Conservation (phyloP, 2,113 vertebrate genomes). For the Caloenas nicobarica region DNA sequence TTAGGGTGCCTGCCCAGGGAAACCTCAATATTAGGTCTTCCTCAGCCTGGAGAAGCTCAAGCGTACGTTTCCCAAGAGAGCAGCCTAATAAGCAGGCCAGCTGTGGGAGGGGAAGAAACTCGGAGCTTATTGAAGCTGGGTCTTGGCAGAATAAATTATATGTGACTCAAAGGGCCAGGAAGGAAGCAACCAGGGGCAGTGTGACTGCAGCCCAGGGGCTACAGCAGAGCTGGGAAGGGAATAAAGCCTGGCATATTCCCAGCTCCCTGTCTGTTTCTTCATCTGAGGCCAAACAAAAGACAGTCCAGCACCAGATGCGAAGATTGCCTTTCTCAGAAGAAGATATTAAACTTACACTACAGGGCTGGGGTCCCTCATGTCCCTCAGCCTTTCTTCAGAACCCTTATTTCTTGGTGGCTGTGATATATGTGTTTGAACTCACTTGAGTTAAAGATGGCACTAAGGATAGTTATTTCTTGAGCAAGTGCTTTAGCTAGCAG, state of each 20-base stretch:
- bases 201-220: not conserved
- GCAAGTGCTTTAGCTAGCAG: not conserved
- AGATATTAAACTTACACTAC: not conserved
- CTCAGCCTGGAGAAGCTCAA: not conserved
- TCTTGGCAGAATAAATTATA: not conserved
- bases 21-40: not conserved
- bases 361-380: not conserved
- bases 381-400: not conserved
- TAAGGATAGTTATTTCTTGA: not conserved
- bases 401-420: not conserved
- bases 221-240: not conserved
- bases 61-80: not conserved
- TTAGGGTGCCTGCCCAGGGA: not conserved
- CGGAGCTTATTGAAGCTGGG: not conserved
- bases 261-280: not conserved
- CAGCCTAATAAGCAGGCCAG: not conserved
- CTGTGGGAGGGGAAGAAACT: conserved; percentile 4
- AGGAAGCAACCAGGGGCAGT: not conserved
- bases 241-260: not conserved
- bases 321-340: not conserved
- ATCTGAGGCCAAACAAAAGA: not conserved
- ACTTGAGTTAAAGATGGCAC: not conserved
- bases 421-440: not conserved
- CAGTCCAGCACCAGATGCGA: not conserved
- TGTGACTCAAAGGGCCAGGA: not conserved